Conservation (phyloP, 2,113 vertebrate genomes). For the Coreoperca whiteheadi region DNA sequence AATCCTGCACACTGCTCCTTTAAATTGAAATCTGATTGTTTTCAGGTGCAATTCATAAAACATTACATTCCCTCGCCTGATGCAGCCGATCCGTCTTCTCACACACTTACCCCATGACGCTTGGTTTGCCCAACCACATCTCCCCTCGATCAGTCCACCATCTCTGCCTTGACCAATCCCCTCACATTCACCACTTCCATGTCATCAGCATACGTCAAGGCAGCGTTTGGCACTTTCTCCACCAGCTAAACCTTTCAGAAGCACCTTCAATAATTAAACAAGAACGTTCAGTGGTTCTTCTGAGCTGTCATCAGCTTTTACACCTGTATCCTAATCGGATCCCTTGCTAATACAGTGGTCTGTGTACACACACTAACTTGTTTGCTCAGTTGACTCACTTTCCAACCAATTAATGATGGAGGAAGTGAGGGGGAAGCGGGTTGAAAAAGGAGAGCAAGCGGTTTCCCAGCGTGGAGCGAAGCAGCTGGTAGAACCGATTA, state of each 20-base stretch:
- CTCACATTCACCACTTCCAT: background rate
- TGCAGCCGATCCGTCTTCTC: background rate
- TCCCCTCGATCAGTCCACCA: background rate
- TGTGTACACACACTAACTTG: background rate
- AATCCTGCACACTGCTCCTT: too few relatives aligned
- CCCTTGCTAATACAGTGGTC: background rate
- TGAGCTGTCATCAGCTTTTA: slow-evolving; percentile 18
- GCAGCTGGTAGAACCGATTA: slow-evolving; percentile 50
- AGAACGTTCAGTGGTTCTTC: slow-evolving; percentile 22
- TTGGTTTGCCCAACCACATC: too few relatives aligned
- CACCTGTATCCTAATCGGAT: background rate
- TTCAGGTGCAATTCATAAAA: background rate
- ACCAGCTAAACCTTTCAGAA: slow-evolving; percentile 19
- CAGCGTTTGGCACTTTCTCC: background rate
- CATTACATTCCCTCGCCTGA: background rate
- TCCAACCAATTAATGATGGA: slow-evolving; percentile 44
- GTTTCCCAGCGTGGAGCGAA: slow-evolving; percentile 28
- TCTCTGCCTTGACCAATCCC: slow-evolving; percentile 1
- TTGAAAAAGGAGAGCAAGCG: slow-evolving; percentile 12
- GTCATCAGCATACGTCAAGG: slow-evolving; percentile 25
- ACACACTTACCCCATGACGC: background rate
- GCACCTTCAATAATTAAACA: slow-evolving; percentile 52
- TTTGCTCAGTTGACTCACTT: slow-evolving; percentile 46
- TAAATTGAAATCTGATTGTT: background rate
- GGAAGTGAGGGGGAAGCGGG: background rate